These are phyloP conservation scores for Zaprionus davidi DNA, from an alignment of 1,140 invertebrate species.

Conservation along the genomic window DNA sequence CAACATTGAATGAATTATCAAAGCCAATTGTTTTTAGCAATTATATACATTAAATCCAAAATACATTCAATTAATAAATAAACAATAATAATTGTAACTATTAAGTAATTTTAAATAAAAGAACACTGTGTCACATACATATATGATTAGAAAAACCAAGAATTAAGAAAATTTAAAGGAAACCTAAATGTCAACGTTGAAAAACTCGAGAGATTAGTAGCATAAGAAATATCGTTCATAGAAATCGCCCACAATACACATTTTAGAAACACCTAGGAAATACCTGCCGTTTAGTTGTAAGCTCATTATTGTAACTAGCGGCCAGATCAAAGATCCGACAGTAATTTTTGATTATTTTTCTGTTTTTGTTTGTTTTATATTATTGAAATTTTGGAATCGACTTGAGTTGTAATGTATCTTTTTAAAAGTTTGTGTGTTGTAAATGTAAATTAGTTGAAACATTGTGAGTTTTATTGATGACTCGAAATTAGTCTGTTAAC, in stretches of 20 bases:
- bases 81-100: conserved; percentile 32
- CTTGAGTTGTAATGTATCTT: not conserved
- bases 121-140: conserved; percentile 57
- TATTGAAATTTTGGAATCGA: not conserved
- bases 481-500: not conserved
- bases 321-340: conserved; percentile 27
- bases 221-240: conserved; percentile 55
- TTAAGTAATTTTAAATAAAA: conserved; percentile 53
- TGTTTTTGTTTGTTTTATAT: not conserved
- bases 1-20: conserved; percentile 45
- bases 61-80: conserved; percentile 8
- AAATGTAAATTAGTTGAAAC: conserved; percentile 33
- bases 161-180: conserved; percentile 40
- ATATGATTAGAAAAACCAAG: conserved; percentile 35
- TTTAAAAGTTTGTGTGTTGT: not conserved
- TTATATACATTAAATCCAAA: conserved; percentile 64
- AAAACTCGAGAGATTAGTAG: conserved; percentile 13
- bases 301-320: conserved; percentile 62
- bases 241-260: conserved; percentile 45
- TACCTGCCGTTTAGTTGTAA: conserved; percentile 56
- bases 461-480: not conserved
- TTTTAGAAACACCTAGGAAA: conserved; percentile 50
- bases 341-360: conserved; percentile 39
- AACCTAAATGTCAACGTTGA: conserved; percentile 33
- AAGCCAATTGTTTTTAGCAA: conserved; percentile 83